Percentiles rank a stretch among this genome's conserved stretches.
phyloP scores from a whole-genome alignment of 2,888 invertebrate genomes.

The Drosophila nr. perissopoda region DNA sequence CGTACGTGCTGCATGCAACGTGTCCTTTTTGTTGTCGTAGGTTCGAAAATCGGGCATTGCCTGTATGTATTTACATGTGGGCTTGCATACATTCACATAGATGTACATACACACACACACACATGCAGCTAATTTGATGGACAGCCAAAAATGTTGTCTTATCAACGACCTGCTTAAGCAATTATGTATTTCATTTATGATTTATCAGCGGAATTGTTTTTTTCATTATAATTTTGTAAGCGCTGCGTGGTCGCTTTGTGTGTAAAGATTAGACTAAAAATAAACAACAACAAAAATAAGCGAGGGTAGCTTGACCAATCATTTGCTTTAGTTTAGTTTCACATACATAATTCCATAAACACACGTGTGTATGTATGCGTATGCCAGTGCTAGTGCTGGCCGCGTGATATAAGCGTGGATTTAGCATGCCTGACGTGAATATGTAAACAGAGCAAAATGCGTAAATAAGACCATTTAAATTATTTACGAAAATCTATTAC shows the following conservation, averaged over 20 bases:
- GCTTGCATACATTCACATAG: neutral
- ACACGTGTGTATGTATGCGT: neutral
- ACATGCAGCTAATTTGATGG: slow-evolving; percentile 34
- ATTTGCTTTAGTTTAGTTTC: neutral
- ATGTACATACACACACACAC: neutral
- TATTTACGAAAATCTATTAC: neutral
- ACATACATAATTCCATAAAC: neutral
- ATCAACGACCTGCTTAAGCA: slow-evolving; percentile 56
- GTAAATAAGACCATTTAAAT: neutral
- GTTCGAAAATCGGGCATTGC: slow-evolving; percentile 25
- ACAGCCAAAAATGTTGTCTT: slow-evolving; percentile 33
- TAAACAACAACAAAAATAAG: slow-evolving; percentile 6
- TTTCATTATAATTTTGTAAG: slow-evolving; percentile 47
- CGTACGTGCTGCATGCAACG: slow-evolving; percentile 55
- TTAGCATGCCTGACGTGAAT: neutral
- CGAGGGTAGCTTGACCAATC: slow-evolving; percentile 17
- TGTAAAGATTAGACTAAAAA: slow-evolving; percentile 48
- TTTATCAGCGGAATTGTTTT: slow-evolving; percentile 19
- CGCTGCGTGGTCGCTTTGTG: slow-evolving; percentile 35
- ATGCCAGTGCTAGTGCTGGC: neutral
- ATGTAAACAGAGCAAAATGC: neutral
- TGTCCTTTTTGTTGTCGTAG: slow-evolving; percentile 58
- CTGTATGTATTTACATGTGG: neutral
- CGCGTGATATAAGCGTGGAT: neutral
- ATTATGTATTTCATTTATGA: slow-evolving; percentile 33